These are phyloP conservation scores for Lucifuga dentata DNA, from an alignment of 2,113 vertebrate species.

Conservation along the genomic window DNA sequence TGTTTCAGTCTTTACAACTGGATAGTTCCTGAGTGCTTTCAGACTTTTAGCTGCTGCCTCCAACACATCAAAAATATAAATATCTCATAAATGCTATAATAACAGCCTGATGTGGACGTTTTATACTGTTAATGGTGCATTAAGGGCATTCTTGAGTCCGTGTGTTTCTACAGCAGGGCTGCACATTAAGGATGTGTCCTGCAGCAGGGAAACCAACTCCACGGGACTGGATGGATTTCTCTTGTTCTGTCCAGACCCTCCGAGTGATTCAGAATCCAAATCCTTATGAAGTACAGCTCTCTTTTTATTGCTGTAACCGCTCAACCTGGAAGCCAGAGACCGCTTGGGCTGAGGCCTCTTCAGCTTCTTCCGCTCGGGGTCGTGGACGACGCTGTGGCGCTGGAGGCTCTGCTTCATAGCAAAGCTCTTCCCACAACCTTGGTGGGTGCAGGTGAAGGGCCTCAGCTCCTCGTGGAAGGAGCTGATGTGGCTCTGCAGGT, in stretches of 20 bases:
- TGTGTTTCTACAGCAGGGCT: constrained; percentile 27
- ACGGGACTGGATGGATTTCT: constrained; percentile 17
- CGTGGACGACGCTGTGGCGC: constrained; percentile 87
- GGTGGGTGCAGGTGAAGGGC: constrained; percentile 84
- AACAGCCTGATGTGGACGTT: no score
- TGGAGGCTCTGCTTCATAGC: constrained; percentile 92
- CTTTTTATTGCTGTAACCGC: constrained; percentile 80
- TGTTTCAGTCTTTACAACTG: no score
- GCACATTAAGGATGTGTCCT: constrained; percentile 63
- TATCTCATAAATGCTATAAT: no score
- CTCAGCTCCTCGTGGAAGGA: constrained; percentile 90
- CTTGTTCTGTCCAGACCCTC: not conserved
- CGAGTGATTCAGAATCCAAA: rapidly evolving
- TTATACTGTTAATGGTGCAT: constrained; percentile 49
- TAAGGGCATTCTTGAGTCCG: constrained; percentile 16
- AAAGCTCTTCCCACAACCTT: constrained; percentile 88
- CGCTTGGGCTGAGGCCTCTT: constrained; percentile 77
- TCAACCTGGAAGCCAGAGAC: constrained; percentile 89
- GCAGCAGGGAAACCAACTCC: constrained; percentile 69
- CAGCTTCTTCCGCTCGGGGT: constrained; percentile 88
- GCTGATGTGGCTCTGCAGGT: constrained; percentile 91
- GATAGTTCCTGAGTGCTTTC: no score
- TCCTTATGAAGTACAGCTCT: not conserved
- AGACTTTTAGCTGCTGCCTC: no score
- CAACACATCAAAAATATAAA: no score